Base-by-base conservation (phyloP, 1,140 invertebrate genomes). In the Platyscapa corneri region DNA sequence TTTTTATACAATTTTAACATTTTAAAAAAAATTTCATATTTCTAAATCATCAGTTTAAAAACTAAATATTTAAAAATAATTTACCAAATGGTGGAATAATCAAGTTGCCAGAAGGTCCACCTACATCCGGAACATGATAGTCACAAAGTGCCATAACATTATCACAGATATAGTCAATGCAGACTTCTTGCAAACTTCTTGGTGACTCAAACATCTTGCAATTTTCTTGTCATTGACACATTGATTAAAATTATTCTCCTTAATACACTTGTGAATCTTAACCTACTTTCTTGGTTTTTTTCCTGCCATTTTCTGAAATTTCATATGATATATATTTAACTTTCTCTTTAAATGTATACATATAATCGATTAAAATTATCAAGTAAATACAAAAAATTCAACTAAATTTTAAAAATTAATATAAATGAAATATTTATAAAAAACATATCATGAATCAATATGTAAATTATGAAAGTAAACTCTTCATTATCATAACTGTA, bases 111-210 rank as follows among this genome's bases (percentile, higher is more conserved):
- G 76, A 82, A 72, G 83, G 74, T 86, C 89, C 89, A 67, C 60
- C 87, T 7, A 56, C 84, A 67, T 93, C 91, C 23, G 88, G 89
- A 82, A 88, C 89, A 67, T 91, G 89, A 34, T 93, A 89, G 70
- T 95, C 93, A 90, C 95, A 96, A n/a, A 96, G 90, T 34, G 93
- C 93, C 76, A 94, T 90, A 65, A 96, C 93, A 91, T 96, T 96
- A 86, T 95, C 95, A 90, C 95, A 96, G 83, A 96, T 96, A 89
- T 94, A 95, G 86, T 96, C 95, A 18, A 96, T 93, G 90, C 96
- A 96, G 86, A 94, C 93, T 84, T 96, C 95, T 89, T 96, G 95
- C 64, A 97, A 93, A 84, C 94, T 94, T 89, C 89, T 91, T 30
- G 95, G 95, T 84, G 94, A 95, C 87, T 96, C 95, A 88, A 94